Conservation (phyloP, 2,888 invertebrate genomes). For the Troides helena region DNA sequence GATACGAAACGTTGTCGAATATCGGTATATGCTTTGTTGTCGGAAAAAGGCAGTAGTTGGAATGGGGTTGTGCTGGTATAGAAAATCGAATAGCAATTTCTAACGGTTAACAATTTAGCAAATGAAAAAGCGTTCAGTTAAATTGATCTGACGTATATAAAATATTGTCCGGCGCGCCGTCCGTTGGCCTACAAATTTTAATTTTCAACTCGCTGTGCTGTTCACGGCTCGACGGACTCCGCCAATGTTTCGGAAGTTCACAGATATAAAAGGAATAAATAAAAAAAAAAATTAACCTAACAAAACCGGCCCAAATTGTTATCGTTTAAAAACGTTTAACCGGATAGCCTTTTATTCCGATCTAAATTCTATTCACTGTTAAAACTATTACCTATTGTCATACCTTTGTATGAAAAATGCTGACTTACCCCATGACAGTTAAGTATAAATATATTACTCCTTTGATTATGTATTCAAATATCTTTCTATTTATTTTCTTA, state of each 20-base stretch:
- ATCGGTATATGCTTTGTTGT: background rate
- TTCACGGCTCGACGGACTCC: constrained; percentile 50
- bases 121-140: constrained; percentile 22
- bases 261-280: constrained; percentile 38
- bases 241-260: constrained; percentile 52
- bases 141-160: constrained; percentile 28
- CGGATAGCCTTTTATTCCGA: background rate
- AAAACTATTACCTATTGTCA: background rate
- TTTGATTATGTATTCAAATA: too few species aligned
- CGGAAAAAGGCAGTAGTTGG: background rate
- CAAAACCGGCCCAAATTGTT: constrained; percentile 43
- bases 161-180: constrained; percentile 30
- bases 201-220: constrained; percentile 56
- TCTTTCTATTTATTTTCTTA: too few species aligned
- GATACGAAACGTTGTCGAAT: background rate
- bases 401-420: too few species aligned
- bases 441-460: too few species aligned
- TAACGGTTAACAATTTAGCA: constrained; percentile 23
- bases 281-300: constrained; percentile 27
- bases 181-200: constrained; percentile 51
- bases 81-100: constrained; percentile 8
- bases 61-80: background rate
- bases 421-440: too few species aligned
- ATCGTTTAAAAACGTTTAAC: constrained; percentile 46
- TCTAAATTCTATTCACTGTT: background rate